Evolutionary conservation across 2,888 invertebrate species (phyloP).

Genomic region (Anorthoa munda): DNA sequence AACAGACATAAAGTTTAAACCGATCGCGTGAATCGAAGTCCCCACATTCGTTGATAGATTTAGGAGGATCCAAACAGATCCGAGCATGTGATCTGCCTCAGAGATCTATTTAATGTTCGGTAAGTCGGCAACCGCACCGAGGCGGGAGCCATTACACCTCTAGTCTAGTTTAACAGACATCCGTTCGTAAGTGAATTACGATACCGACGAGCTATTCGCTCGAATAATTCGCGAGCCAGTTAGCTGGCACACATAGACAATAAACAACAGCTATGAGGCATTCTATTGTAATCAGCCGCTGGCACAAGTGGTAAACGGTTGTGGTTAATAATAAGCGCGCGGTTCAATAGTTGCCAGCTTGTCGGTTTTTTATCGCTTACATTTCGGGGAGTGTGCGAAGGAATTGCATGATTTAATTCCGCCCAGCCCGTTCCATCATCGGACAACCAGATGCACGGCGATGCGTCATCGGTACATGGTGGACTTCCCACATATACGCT

Average conservation of each 20-base stretch:
- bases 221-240: conserved; percentile 68
- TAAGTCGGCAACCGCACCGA: conserved; percentile 77
- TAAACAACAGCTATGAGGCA: conserved; percentile 39
- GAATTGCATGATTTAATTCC: no score
- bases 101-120: conserved; percentile 82
- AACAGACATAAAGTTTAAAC: not conserved
- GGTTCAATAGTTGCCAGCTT: conserved; percentile 50
- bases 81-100: conserved; percentile 70
- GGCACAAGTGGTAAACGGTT: conserved; percentile 34
- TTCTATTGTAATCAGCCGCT: conserved; percentile 34
- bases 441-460: no score
- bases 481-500: no score
- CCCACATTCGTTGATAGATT: conserved; percentile 58
- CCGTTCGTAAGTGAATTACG: conserved; percentile 79
- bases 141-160: conserved; percentile 74
- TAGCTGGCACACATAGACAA: conserved; percentile 57
- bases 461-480: no score
- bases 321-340: conserved; percentile 39
- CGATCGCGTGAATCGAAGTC: not conserved
- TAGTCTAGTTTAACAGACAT: conserved; percentile 76
- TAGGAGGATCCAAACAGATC: conserved; percentile 57
- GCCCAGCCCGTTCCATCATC: no score
- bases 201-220: conserved; percentile 69
- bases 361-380: no score
- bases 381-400: no score